Evolutionary conservation across 2,797 vertebrate genomes (phyloP).

Genomic region (Eremophila alpestris): DNA sequence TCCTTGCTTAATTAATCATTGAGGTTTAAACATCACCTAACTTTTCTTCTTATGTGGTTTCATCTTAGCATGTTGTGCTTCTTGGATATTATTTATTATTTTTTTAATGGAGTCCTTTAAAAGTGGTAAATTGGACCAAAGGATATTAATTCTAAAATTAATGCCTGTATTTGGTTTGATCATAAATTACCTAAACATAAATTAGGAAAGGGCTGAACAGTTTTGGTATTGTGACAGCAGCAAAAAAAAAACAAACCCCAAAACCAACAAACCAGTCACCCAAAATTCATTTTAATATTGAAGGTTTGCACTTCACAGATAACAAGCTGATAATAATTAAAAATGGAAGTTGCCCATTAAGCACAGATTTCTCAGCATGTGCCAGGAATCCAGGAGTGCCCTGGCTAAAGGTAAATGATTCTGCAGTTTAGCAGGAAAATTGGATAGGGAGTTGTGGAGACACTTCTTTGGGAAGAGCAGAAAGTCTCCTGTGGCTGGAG

Average conservation of each 20-base stretch:
- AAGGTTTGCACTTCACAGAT: not conserved
- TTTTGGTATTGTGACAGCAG: not conserved
- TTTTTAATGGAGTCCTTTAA: not conserved
- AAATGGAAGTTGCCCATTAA: not conserved
- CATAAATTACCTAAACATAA: not conserved
- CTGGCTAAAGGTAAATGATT: not conserved
- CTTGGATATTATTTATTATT: not conserved
- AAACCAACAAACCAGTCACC: not conserved
- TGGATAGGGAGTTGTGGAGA: not conserved
- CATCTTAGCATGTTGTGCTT: not conserved
- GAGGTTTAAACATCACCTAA: fast-evolving
- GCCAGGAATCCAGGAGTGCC: not conserved
- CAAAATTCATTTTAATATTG: not conserved
- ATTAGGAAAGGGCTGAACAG: not conserved
- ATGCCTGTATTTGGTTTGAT: not conserved
- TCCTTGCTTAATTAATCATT: not conserved
- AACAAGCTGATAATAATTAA: not conserved
- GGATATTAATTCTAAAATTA: not conserved
- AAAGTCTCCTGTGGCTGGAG: not conserved
- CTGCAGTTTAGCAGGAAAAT: not conserved
- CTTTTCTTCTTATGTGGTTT: not conserved
- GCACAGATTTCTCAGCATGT: not conserved
- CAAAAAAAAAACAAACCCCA: not conserved
- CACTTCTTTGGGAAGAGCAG: not conserved
- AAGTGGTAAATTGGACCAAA: not conserved